Conservation (phyloP, 2,888 invertebrate genomes). For the Tipula confusa region DNA sequence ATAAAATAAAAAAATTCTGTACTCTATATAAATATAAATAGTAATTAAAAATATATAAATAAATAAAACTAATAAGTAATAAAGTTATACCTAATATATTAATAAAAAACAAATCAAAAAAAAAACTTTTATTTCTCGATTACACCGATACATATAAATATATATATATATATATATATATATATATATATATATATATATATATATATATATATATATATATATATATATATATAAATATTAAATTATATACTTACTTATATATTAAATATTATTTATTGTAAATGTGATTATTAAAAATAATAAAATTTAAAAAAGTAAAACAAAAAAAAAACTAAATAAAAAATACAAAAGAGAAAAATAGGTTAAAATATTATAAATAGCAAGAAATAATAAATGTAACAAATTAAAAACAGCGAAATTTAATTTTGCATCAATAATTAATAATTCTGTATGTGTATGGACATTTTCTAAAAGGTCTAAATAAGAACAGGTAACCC, state of each 20-base stretch:
- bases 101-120: not conserved
- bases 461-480: too few relatives aligned
- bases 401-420: not conserved
- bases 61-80: not conserved
- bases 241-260: not conserved
- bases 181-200: not conserved
- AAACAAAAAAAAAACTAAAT: not conserved
- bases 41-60: not conserved
- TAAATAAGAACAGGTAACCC: too few relatives aligned
- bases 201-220: not conserved
- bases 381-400: not conserved
- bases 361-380: not conserved
- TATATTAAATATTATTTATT: constrained; percentile 6
- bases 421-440: not conserved
- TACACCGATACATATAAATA: not conserved
- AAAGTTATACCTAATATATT: not conserved
- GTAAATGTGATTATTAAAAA: constrained; percentile 6
- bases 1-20: not conserved
- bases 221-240: not conserved
- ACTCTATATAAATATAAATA: not conserved
- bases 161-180: not conserved
- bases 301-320: not conserved
- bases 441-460: not conserved
- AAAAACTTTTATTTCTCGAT: constrained; percentile 16
- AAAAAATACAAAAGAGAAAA: not conserved